Conservation (phyloP, 2,888 invertebrate species). For the Mythimna lalbum region DNA sequence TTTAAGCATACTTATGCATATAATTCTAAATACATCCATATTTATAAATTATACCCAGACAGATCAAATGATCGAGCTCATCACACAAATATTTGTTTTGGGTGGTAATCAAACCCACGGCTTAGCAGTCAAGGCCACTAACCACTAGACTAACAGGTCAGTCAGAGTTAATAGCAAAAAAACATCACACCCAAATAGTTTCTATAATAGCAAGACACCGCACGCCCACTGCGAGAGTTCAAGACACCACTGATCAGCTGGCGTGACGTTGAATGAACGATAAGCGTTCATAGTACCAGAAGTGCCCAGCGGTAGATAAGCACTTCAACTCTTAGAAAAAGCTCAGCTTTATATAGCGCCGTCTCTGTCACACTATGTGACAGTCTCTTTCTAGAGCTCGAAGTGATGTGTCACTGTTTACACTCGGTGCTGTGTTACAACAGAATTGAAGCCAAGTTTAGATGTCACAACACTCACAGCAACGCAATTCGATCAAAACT, state of each 20-base stretch:
- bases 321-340: conserved; percentile 7
- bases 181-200: neutral
- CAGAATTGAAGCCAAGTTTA: neutral
- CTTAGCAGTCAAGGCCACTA: no score
- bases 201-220: conserved; percentile 3
- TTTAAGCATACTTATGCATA: no score
- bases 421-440: neutral
- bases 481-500: conserved; percentile 28
- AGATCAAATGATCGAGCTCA: no score
- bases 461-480: conserved; percentile 2
- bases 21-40: no score
- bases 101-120: no score
- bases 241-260: conserved; percentile 30
- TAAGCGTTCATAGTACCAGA: conserved; percentile 29
- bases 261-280: conserved; percentile 55
- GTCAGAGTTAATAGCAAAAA: neutral
- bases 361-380: neutral
- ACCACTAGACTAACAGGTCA: neutral
- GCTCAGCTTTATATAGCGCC: neutral
- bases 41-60: no score
- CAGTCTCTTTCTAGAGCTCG: neutral
- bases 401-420: conserved; percentile 1
- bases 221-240: conserved; percentile 20
- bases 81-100: no score
- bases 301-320: conserved; percentile 16